Evolutionary conservation across 2,888 invertebrate species (phyloP).

Genomic region (Ochropleura plecta): DNA sequence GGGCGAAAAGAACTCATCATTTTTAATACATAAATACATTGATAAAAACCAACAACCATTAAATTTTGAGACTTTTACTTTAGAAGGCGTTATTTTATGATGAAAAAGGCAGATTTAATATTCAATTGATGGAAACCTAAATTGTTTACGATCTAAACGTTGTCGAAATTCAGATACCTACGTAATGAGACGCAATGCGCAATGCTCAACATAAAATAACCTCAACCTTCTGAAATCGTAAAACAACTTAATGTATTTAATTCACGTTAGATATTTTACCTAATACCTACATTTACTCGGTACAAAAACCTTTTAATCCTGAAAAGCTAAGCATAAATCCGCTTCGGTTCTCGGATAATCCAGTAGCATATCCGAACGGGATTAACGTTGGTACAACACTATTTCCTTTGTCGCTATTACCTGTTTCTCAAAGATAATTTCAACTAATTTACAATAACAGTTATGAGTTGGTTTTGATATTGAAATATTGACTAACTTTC

Average conservation of each 20-base stretch:
- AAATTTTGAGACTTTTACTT: too few relatives aligned
- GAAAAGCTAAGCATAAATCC: slow-evolving; percentile 22
- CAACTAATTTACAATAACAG: slow-evolving; percentile 48
- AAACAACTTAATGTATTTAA: slow-evolving; percentile 10
- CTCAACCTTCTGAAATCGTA: slow-evolving; percentile 1
- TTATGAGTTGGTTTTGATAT: slow-evolving; percentile 27
- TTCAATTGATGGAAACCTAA: neutral
- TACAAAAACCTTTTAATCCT: slow-evolving; percentile 39
- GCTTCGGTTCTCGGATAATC: slow-evolving; percentile 28
- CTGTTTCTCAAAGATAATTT: slow-evolving; percentile 52
- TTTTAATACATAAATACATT: too few relatives aligned
- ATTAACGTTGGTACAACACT: slow-evolving; percentile 41
- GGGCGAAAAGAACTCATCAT: too few relatives aligned
- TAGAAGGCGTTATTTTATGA: neutral
- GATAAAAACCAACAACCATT: too few relatives aligned
- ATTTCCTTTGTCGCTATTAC: slow-evolving; percentile 28
- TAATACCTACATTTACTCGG: slow-evolving; percentile 6
- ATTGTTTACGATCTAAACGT: neutral
- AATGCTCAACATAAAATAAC: slow-evolving; percentile 16
- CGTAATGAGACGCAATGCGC: slow-evolving; percentile 41
- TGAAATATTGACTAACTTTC: slow-evolving; percentile 54
- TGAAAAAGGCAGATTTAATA: neutral
- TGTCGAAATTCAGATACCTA: neutral
- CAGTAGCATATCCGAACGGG: slow-evolving; percentile 23
- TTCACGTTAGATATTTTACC: neutral